These are phyloP conservation scores for Tamandua tetradactyla DNA, from an alignment of 2,797 vertebrate genomes.

Conservation along the genomic window DNA sequence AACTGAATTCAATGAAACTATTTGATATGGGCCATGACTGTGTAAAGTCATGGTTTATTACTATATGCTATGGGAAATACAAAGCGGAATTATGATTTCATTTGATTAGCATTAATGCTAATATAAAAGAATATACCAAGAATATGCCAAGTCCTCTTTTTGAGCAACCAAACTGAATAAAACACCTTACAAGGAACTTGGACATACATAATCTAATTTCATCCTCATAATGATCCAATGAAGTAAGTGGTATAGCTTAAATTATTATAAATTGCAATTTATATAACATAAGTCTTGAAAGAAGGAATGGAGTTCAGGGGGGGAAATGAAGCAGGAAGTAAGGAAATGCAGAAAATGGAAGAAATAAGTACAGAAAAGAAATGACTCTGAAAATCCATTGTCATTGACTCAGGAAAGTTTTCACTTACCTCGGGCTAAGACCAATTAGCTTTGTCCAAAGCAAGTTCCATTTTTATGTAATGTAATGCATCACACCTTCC, in stretches of 20 bases:
- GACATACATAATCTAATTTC: not conserved
- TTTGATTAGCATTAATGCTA: not conserved
- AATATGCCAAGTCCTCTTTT: not conserved
- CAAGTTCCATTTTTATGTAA: not conserved
- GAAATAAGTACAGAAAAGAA: not conserved
- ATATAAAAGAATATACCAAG: constrained; percentile 14
- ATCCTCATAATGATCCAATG: not conserved
- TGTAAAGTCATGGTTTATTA: not conserved
- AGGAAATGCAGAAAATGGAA: not conserved
- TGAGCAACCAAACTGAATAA: not conserved
- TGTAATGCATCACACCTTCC: not conserved
- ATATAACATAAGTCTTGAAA: not conserved
- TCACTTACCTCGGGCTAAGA: not conserved
- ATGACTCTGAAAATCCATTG: constrained; percentile 19
- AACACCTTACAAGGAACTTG: not conserved
- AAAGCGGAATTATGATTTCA: not conserved
- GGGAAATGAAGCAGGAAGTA: not conserved
- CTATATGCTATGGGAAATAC: not conserved
- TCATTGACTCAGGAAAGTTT: constrained; percentile 30
- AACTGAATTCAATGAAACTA: constrained; percentile 37
- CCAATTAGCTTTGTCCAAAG: not conserved
- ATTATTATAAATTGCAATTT: not conserved
- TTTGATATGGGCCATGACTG: not conserved
- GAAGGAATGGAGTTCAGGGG: not conserved
- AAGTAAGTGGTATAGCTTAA: not conserved